phyloP scores from a whole-genome alignment of 2,113 vertebrate species.

The Pollimyrus isidori region DNA sequence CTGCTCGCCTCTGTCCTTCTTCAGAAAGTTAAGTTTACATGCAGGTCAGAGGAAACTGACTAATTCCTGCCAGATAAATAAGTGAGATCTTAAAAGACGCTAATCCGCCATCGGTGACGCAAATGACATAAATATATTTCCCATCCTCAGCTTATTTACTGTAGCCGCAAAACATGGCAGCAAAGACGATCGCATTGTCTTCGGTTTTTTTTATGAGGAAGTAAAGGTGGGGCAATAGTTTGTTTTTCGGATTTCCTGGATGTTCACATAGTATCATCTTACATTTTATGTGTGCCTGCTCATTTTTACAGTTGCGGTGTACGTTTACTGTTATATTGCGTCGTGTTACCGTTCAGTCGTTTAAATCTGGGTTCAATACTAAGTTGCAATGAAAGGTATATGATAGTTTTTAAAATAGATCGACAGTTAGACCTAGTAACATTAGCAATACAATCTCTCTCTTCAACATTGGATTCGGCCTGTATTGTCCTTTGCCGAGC shows the following conservation, averaged over 20 bases:
- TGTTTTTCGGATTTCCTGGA: background rate
- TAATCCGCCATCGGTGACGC: background rate
- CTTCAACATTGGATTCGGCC: background rate
- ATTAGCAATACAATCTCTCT: background rate
- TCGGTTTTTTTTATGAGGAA: background rate
- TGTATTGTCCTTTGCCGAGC: background rate
- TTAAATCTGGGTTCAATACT: background rate
- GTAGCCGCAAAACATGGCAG: background rate
- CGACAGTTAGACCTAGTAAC: background rate
- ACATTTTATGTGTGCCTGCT: background rate
- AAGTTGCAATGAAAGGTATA: background rate
- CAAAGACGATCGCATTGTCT: background rate
- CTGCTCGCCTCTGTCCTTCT: background rate
- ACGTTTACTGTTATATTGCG: background rate
- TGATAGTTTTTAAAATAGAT: background rate
- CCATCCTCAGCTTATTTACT: background rate
- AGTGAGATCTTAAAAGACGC: background rate
- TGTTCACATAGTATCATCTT: background rate
- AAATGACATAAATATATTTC: background rate
- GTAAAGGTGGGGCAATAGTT: background rate
- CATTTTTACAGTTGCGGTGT: background rate
- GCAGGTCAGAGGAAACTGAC: conserved; percentile 20
- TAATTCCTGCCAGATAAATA: conserved; percentile 15
- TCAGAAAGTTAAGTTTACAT: background rate
- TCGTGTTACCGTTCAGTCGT: background rate